Conservation (phyloP, 2,113 vertebrate species). For the Ahaetulla prasina region DNA sequence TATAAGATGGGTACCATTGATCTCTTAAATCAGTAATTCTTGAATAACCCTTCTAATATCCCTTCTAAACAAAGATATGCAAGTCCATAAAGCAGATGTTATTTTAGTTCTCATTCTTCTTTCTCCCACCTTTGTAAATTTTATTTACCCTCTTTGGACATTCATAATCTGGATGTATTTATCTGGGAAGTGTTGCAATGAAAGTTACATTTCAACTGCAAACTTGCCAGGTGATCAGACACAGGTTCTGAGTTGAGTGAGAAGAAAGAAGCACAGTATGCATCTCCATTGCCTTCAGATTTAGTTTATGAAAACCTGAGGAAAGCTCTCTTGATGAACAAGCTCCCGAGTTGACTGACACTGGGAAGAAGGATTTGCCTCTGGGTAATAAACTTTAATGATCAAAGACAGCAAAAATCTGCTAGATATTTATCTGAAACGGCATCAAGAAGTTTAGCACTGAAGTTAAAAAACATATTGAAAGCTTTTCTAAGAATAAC, state of each 20-base stretch:
- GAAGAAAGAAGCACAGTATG: background rate
- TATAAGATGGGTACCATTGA: background rate
- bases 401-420: background rate
- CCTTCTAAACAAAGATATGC: background rate
- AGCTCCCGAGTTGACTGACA: background rate
- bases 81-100: background rate
- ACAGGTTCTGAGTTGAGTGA: background rate
- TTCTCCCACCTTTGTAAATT: background rate
- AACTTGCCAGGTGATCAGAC: background rate
- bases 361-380: background rate
- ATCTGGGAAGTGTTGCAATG: background rate
- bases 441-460: background rate
- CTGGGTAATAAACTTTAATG: background rate
- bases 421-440: background rate
- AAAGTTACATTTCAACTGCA: background rate
- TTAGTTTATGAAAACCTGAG: background rate
- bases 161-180: background rate
- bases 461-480: background rate
- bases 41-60: background rate
- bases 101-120: background rate
- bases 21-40: background rate
- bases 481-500: background rate
- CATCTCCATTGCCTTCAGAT: background rate
- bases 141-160: background rate
- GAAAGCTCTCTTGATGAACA: background rate